phyloP scores from a whole-genome alignment of 2,113 vertebrate species.

The Python bivittatus region DNA sequence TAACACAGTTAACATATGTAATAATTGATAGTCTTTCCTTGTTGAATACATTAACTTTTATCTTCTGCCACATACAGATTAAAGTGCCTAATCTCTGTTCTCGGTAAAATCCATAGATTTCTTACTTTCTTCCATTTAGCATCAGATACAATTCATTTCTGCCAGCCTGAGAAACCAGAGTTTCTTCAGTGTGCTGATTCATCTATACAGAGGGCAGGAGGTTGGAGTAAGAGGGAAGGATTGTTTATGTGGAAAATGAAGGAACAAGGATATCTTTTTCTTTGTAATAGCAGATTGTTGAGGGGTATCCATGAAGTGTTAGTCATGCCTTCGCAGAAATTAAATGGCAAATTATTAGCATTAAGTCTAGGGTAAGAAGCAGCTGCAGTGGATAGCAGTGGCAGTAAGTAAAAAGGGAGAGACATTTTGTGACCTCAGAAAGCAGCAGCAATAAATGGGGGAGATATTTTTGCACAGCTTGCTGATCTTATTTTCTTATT shows the following conservation, averaged over 20 bases:
- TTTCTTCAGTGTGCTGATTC: background rate
- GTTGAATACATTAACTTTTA: background rate
- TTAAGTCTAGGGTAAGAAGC: background rate
- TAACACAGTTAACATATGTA: background rate
- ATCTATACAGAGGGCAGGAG: background rate
- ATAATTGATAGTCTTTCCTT: background rate
- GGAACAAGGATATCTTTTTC: background rate
- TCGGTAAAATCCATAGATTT: background rate
- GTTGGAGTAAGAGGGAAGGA: background rate
- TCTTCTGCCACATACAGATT: background rate
- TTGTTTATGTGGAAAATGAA: background rate
- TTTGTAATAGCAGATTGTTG: background rate
- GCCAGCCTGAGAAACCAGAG: background rate
- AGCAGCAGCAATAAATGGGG: background rate
- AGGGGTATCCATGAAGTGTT: background rate
- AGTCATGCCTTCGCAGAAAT: background rate
- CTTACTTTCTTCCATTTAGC: background rate
- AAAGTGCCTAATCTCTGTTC: background rate
- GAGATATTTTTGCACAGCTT: background rate
- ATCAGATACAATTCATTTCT: background rate
- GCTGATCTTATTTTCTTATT: background rate
- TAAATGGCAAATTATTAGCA: background rate
- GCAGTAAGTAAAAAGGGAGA: background rate
- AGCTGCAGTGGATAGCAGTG: background rate
- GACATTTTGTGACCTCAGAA: background rate